These are phyloP conservation scores for Medauroidea extradentata DNA, from an alignment of 1,140 invertebrate genomes.

Conservation along the genomic window DNA sequence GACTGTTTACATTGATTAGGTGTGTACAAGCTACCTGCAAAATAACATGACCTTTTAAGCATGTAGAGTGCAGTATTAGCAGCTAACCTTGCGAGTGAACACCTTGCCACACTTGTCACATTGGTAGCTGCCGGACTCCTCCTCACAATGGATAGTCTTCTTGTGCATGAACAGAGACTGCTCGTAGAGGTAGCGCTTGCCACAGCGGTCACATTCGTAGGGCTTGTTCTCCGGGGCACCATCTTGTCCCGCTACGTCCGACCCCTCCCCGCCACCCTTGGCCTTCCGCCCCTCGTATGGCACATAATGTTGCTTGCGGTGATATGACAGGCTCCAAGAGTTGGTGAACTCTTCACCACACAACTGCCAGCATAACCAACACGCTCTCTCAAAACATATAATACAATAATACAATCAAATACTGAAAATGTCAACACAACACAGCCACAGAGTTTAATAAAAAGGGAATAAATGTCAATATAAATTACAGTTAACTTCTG, in stretches of 20 bases:
- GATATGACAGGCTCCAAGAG: constrained; percentile 8
- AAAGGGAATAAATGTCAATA: no score
- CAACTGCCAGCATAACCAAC: neutral
- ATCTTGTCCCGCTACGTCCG: neutral
- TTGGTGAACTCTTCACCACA: constrained; percentile 9
- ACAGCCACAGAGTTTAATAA: no score
- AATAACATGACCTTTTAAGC: no score
- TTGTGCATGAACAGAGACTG: neutral
- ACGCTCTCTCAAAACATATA: no score
- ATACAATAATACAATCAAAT: no score
- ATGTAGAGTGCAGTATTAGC: neutral
- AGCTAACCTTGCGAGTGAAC: neutral
- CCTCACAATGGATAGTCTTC: neutral
- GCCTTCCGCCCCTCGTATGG: neutral
- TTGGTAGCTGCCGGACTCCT: neutral
- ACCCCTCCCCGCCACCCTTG: neutral
- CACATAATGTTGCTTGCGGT: constrained; percentile 2
- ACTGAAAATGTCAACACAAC: no score
- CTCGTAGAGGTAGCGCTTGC: neutral
- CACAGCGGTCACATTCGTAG: neutral
- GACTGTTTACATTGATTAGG: no score
- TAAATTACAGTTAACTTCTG: no score
- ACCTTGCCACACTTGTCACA: constrained; percentile 3
- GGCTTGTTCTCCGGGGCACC: neutral
- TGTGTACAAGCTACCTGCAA: no score